Conservation (phyloP, 2,113 vertebrate species). For the Aegithalos caudatus region DNA sequence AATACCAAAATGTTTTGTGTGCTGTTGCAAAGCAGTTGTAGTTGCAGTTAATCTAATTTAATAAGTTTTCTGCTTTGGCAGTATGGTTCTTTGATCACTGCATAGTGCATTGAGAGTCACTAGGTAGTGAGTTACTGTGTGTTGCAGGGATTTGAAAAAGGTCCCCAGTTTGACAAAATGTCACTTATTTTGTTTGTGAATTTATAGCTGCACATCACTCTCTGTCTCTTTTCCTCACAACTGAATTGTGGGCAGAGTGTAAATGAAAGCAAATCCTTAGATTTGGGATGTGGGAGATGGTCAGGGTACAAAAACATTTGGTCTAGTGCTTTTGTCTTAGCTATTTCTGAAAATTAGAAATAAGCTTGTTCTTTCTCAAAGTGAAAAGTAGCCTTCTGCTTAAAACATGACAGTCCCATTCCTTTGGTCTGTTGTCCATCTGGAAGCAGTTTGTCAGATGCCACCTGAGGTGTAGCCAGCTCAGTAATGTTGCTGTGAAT, state of each 20-base stretch:
- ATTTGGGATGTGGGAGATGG: background rate
- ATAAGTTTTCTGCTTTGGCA: background rate
- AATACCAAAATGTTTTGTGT: background rate
- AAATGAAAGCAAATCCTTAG: background rate
- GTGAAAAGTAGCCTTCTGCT: background rate
- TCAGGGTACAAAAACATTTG: background rate
- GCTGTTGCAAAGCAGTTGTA: background rate
- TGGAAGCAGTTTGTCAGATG: background rate
- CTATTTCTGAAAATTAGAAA: background rate
- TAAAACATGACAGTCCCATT: background rate
- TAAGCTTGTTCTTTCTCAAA: background rate
- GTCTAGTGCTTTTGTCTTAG: background rate
- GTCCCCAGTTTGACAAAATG: background rate
- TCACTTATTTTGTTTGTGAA: background rate
- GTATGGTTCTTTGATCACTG: background rate
- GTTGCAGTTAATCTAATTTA: background rate
- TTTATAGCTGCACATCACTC: background rate
- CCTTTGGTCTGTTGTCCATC: background rate
- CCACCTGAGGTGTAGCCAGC: background rate
- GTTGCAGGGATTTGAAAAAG: background rate
- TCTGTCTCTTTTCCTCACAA: background rate
- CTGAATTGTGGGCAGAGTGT: background rate
- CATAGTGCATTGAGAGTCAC: background rate
- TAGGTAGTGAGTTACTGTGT: background rate
- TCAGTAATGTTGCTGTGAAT: conserved; percentile 7